These are phyloP conservation scores for Nematostella vectensis DNA, from an alignment of 92 coral and sea anemone species.

Conservation along the genomic window DNA sequence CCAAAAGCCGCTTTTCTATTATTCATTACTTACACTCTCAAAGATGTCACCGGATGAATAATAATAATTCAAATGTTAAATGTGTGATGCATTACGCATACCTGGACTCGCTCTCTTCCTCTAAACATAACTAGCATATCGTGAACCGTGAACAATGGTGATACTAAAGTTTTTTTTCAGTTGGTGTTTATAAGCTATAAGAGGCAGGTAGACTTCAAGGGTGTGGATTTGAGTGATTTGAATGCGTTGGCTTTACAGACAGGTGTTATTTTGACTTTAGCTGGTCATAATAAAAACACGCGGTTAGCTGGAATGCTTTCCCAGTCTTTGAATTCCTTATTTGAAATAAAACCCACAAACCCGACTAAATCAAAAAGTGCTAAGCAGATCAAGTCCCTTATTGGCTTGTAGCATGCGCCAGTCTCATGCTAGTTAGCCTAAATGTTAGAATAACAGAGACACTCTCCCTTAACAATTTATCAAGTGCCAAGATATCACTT, in stretches of 20 bases:
- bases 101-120: not conserved
- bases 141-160: too few species aligned
- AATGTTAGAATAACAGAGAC: too few species aligned
- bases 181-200: conserved; percentile 27
- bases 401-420: too few species aligned
- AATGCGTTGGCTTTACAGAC: conserved; percentile 14
- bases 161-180: too few species aligned
- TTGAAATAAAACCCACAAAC: too few species aligned
- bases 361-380: too few species aligned
- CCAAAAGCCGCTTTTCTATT: conserved; percentile 1
- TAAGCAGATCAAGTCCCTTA: too few species aligned
- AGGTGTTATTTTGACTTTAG: conserved; percentile 35
- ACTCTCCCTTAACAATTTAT: not conserved
- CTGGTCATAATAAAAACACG: conserved; percentile 27
- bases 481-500: not conserved
- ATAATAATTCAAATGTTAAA: not conserved
- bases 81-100: not conserved
- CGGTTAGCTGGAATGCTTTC: conserved; percentile 21
- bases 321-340: not conserved
- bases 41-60: not conserved
- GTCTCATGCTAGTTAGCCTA: too few species aligned
- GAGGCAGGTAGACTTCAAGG: conserved; percentile 16
- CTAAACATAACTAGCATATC: too few species aligned
- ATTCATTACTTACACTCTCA: not conserved
- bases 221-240: conserved; percentile 2